These are phyloP conservation scores for Pseudochirops corinnae DNA, from an alignment of 2,797 vertebrate genomes.

Conservation along the genomic window DNA sequence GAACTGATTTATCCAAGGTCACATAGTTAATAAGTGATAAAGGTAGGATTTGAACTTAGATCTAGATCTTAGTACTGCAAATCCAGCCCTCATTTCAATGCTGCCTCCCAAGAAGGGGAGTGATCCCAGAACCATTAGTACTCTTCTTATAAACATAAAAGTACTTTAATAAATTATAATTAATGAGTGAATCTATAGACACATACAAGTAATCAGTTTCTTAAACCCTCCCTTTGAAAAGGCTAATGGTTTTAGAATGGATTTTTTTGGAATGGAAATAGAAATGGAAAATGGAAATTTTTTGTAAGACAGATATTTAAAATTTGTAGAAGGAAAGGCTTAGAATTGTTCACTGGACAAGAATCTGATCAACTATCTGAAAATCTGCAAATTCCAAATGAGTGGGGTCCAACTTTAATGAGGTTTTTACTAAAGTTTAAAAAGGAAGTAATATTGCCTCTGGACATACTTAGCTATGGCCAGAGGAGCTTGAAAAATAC, in stretches of 20 bases:
- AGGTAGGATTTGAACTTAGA: not conserved
- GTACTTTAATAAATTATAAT: not conserved
- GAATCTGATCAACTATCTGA: conserved; percentile 5
- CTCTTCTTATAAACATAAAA: not conserved
- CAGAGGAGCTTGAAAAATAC: not conserved
- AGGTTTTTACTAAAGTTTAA: not conserved
- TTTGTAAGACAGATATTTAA: not conserved
- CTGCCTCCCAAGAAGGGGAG: not conserved
- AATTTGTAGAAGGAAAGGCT: conserved; percentile 2
- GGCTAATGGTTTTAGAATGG: not conserved
- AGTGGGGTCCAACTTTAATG: not conserved
- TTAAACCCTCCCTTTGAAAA: not conserved
- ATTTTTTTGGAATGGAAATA: too few relatives aligned
- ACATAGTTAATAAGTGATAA: not conserved
- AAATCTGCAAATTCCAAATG: not conserved
- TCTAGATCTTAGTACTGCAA: not conserved
- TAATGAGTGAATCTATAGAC: not conserved
- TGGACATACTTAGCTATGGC: not conserved
- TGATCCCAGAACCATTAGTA: not conserved
- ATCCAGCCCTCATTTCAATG: not conserved
- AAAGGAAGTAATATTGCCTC: not conserved
- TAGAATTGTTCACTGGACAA: not conserved
- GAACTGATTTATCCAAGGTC: not conserved
- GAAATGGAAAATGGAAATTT: too few relatives aligned
- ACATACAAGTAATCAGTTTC: rapidly evolving